Evolutionary conservation across 1,140 invertebrate species (phyloP).

Genomic region (Hermetia illucens): DNA sequence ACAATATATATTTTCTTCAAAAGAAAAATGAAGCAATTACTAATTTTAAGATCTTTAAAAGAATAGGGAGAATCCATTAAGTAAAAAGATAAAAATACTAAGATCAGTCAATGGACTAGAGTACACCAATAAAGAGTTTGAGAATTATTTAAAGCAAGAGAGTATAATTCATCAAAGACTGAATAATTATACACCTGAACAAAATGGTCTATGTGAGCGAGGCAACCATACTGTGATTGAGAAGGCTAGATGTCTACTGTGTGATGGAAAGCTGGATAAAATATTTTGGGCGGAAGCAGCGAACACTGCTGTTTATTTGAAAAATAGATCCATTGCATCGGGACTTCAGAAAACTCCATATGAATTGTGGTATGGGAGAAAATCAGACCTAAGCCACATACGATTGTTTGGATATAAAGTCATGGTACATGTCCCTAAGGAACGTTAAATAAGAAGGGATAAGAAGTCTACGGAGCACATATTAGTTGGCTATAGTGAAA

Average conservation of each 20-base stretch:
- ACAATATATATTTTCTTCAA: too few species aligned
- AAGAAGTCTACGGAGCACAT: conserved; percentile 3
- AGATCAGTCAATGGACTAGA: conserved; percentile 16
- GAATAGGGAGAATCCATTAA: conserved; percentile 10
- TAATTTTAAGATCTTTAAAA: conserved; percentile 4
- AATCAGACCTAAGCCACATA: too few species aligned
- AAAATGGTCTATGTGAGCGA: conserved; percentile 24
- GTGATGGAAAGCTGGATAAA: background rate
- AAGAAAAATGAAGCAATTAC: too few species aligned
- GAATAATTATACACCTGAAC: conserved; percentile 19
- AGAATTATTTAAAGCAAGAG: conserved; percentile 6
- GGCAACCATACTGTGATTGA: conserved; percentile 4
- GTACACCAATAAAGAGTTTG: conserved; percentile 11
- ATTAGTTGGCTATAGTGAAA: conserved; percentile 6
- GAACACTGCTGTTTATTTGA: too few species aligned
- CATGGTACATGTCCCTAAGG: too few species aligned
- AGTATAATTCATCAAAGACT: conserved; percentile 14
- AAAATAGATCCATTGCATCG: too few species aligned
- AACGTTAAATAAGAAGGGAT: too few species aligned
- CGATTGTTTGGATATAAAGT: too few species aligned
- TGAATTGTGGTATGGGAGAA: too few species aligned
- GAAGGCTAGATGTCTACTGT: conserved; percentile 2
- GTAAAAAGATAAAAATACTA: conserved; percentile 10
- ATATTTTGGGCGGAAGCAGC: conserved; percentile 24
- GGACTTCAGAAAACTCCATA: too few species aligned